Conservation (phyloP, 2,113 vertebrate species). For the Tachysurus vachellii region DNA sequence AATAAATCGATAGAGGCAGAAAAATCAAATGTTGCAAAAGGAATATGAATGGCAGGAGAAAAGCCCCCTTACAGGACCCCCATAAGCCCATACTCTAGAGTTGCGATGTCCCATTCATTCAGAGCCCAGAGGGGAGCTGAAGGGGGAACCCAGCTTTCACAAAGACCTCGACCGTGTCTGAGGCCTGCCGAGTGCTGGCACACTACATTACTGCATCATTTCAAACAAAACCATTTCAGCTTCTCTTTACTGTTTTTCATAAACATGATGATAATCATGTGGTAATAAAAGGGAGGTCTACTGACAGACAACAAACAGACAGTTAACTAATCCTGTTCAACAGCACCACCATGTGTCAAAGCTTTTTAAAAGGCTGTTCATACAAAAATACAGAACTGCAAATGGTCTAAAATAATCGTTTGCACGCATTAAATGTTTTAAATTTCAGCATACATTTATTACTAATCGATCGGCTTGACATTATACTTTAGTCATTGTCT, state of each 20-base stretch:
- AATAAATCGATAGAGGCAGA: not conserved
- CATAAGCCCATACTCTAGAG: slow-evolving; percentile 67
- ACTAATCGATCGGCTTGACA: not conserved
- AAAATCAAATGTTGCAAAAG: not conserved
- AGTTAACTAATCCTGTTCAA: not conserved
- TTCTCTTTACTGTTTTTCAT: not conserved
- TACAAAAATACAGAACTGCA: not conserved
- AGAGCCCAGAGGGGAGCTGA: slow-evolving; percentile 49
- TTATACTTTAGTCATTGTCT: not conserved
- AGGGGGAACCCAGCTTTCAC: slow-evolving; percentile 4
- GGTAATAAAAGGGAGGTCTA: not conserved
- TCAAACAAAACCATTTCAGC: not conserved
- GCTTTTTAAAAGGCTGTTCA: not conserved
- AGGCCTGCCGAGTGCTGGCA: not conserved
- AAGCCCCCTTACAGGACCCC: slow-evolving; percentile 70
- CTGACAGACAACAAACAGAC: not conserved
- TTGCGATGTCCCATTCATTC: slow-evolving; percentile 66
- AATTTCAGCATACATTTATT: not conserved
- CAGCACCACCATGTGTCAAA: slow-evolving; percentile 35
- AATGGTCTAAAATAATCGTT: not conserved
- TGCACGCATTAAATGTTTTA: no score
- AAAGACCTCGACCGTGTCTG: slow-evolving; percentile 9
- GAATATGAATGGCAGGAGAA: slow-evolving; percentile 48
- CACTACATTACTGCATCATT: not conserved
- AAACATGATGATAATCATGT: not conserved